phyloP scores from a whole-genome alignment of 2,888 invertebrate species.

The Amphimallon solstitiale region DNA sequence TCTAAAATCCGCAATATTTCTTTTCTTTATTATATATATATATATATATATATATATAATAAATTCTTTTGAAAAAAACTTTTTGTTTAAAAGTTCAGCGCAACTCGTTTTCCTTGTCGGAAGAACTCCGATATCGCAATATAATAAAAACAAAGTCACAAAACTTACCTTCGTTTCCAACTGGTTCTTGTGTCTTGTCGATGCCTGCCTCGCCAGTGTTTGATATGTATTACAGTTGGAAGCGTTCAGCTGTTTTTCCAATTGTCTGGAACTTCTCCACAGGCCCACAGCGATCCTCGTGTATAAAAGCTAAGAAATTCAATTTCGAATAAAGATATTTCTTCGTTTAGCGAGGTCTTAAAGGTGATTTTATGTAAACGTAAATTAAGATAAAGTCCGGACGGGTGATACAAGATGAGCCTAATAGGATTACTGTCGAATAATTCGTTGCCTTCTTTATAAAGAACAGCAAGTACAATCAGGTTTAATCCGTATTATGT shows the following conservation, averaged over 20 bases:
- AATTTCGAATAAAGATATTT: background rate
- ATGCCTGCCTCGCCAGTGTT: conserved; percentile 59
- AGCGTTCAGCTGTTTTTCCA: conserved; percentile 66
- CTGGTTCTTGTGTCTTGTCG: conserved; percentile 63
- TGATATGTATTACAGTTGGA: conserved; percentile 53
- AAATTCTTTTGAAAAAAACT: too few species aligned
- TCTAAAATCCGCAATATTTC: too few species aligned
- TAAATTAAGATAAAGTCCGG: too few species aligned
- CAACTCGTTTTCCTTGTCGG: background rate
- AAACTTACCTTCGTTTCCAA: conserved; percentile 60
- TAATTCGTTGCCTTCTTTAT: too few species aligned
- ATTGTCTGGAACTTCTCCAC: conserved; percentile 80
- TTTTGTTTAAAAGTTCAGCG: too few species aligned
- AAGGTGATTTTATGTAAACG: background rate
- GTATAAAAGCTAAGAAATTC: conserved; percentile 74
- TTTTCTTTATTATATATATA: too few species aligned
- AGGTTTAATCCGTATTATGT: too few species aligned
- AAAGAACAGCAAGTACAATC: too few species aligned
- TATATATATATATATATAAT: too few species aligned
- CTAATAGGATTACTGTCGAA: too few species aligned
- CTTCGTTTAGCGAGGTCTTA: background rate
- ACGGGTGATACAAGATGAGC: too few species aligned
- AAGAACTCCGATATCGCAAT: background rate
- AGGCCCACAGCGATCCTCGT: conserved; percentile 85
- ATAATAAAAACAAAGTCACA: too few species aligned